Percentiles rank a stretch among this genome's conserved stretches.
Evolutionary conservation across 2,113 vertebrate species (phyloP).

Genomic region (Corydoras maculifer): DNA sequence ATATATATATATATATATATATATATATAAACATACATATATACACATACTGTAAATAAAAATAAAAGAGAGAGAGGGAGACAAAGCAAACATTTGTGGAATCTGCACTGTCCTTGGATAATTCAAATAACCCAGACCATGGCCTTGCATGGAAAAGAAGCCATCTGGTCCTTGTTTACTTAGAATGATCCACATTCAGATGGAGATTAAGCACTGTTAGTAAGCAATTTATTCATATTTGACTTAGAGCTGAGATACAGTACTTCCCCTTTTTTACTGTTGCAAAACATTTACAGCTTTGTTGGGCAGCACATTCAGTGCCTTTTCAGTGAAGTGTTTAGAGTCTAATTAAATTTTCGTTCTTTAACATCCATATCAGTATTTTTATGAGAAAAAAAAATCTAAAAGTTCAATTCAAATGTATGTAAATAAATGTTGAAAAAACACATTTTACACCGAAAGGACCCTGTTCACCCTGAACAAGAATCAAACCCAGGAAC

Average conservation of each 20-base stretch:
- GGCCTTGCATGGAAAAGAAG: slow-evolving; percentile 27
- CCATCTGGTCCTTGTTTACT: slow-evolving; percentile 42
- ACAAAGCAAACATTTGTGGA: background rate
- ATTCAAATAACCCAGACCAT: slow-evolving; percentile 14
- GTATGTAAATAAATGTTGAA: background rate
- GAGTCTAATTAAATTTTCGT: background rate
- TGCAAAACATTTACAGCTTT: slow-evolving; percentile 9
- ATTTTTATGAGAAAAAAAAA: background rate
- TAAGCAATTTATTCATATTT: slow-evolving; percentile 42
- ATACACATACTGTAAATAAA: no score
- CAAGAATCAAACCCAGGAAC: no score
- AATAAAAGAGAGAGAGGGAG: background rate
- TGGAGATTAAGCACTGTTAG: slow-evolving; percentile 40
- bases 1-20: no score
- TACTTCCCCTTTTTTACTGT: slow-evolving; percentile 27
- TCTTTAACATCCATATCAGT: background rate
- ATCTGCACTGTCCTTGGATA: slow-evolving; percentile 10
- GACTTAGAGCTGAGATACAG: slow-evolving; percentile 31
- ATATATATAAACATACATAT: no score
- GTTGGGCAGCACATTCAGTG: background rate
- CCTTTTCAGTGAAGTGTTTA: background rate
- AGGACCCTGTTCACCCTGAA: no score
- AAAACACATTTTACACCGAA: no score
- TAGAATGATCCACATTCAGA: slow-evolving; percentile 26
- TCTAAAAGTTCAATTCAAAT: background rate